A percentile compares a stretch with the other conserved stretches of the same genome.
Evolutionary conservation across 2,797 vertebrate species (phyloP).

Genomic region (Falco biarmicus): DNA sequence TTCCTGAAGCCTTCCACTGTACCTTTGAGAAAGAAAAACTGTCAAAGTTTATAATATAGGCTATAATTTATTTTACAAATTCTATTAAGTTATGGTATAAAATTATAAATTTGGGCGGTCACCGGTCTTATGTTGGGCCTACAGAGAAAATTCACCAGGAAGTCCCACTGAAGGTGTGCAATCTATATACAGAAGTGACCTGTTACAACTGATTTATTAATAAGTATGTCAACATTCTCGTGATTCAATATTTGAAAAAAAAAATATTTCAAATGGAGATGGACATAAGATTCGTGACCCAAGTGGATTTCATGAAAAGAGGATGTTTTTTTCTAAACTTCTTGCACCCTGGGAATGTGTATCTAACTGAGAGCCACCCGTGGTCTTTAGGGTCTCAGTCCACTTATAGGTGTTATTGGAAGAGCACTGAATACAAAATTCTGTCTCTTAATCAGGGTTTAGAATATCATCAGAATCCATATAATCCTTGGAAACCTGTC

Average conservation of each 20-base stretch:
- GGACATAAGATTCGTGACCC: neutral
- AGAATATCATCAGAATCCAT: neutral
- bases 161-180: neutral
- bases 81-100: neutral
- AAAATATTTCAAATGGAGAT: neutral
- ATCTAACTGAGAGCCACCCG: neutral
- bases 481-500: neutral
- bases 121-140: neutral
- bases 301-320: neutral
- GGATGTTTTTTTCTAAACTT: neutral
- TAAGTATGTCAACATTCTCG: neutral
- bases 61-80: neutral
- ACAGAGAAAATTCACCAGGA: neutral
- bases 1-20: neutral
- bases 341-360: neutral
- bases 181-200: too few relatives aligned
- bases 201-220: neutral
- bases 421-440: neutral
- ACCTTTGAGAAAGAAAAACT: neutral
- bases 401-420: neutral
- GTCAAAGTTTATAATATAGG: neutral
- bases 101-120: neutral
- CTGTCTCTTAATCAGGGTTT: neutral
- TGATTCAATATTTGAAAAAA: neutral
- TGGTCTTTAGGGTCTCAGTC: neutral